Evolutionary conservation across 2,888 invertebrate species (phyloP).

Genomic region (Trissoscelio sp.): DNA sequence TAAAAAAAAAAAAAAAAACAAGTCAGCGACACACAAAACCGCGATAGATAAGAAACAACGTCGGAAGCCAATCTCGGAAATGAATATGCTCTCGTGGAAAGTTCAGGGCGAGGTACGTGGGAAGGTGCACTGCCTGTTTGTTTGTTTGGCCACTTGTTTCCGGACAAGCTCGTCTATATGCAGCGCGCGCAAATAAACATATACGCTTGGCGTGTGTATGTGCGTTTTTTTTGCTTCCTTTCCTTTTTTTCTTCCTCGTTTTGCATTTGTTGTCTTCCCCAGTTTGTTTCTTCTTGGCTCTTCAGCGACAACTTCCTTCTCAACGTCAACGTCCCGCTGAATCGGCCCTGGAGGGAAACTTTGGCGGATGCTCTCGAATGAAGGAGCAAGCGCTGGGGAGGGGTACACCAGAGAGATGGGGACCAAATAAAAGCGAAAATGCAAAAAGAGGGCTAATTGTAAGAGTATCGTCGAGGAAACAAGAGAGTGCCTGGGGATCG

Average conservation of each 20-base stretch:
- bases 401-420: slow-evolving; percentile 39
- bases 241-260: slow-evolving; percentile 11
- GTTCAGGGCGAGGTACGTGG: slow-evolving; percentile 76
- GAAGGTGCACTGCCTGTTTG: slow-evolving; percentile 77
- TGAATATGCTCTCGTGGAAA: slow-evolving; percentile 77
- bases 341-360: slow-evolving; percentile 62
- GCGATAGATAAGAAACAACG: slow-evolving; percentile 63
- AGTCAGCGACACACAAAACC: slow-evolving; percentile 44
- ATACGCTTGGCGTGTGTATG: too few relatives aligned
- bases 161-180: slow-evolving; percentile 78
- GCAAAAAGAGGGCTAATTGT: slow-evolving; percentile 71
- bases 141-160: slow-evolving; percentile 80
- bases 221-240: slow-evolving; percentile 29
- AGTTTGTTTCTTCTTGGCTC: slow-evolving; percentile 45
- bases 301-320: slow-evolving; percentile 63
- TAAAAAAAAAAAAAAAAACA: slow-evolving; percentile 21
- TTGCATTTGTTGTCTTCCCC: slow-evolving; percentile 52
- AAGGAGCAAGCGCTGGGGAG: slow-evolving; percentile 35
- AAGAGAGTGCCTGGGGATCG: slow-evolving; percentile 62
- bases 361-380: slow-evolving; percentile 61
- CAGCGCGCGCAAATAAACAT: slow-evolving; percentile 73
- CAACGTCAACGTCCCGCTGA: slow-evolving; percentile 49
- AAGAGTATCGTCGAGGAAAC: slow-evolving; percentile 60
- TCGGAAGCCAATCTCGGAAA: slow-evolving; percentile 74
- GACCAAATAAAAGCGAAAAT: slow-evolving; percentile 63